A percentile compares a stretch with the other conserved stretches of the same genome.
Conservation (phyloP, 2,888 invertebrate species). For the Ischnura elegans region DNA sequence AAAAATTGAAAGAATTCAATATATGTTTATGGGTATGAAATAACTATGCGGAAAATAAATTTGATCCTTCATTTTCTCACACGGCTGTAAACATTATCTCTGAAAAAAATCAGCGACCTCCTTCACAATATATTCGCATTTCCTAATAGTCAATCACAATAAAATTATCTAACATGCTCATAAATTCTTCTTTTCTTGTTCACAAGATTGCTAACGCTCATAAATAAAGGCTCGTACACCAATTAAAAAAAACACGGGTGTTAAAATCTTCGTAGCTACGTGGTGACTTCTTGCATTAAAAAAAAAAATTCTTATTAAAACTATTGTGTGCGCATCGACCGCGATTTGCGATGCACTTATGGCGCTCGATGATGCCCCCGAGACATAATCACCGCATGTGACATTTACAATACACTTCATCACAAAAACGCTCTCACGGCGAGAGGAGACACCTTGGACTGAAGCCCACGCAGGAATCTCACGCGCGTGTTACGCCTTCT, state of each 20-base stretch:
- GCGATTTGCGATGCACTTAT: background rate
- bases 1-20: too few relatives aligned
- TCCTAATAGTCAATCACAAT: background rate
- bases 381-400: background rate
- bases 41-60: background rate
- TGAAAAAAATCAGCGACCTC: background rate
- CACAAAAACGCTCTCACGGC: slow-evolving; percentile 12
- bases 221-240: too few relatives aligned
- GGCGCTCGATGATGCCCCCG: background rate
- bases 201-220: background rate
- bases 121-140: background rate
- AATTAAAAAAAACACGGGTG: too few relatives aligned
- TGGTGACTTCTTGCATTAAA: background rate
- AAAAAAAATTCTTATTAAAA: background rate
- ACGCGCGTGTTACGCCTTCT: slow-evolving; percentile 48
- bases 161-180: background rate
- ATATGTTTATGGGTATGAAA: too few relatives aligned
- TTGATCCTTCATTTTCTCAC: background rate
- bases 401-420: slow-evolving; percentile 34
- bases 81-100: background rate
- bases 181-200: background rate
- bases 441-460: slow-evolving; percentile 50
- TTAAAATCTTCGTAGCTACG: too few relatives aligned
- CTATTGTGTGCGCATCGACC: background rate
- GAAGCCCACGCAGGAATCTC: slow-evolving; percentile 41